Percentiles rank a stretch among this genome's conserved stretches.
Evolutionary conservation across 1,140 invertebrate genomes (phyloP).

Genomic region (Pseudoatta argentina): DNA sequence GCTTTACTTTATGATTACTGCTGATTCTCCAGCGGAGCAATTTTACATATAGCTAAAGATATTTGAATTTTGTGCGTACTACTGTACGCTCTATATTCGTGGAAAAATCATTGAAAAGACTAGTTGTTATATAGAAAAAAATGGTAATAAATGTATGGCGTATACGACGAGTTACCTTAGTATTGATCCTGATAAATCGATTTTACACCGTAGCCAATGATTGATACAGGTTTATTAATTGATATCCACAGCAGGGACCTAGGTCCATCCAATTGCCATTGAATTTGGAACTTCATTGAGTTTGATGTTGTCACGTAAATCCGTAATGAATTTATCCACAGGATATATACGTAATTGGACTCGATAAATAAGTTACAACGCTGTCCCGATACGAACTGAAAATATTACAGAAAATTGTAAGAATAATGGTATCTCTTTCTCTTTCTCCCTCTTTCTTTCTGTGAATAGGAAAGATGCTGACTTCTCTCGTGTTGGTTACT

Average conservation of each 20-base stretch:
- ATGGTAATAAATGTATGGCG: neutral
- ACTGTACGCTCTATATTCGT: no score
- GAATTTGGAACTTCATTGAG: conserved; percentile 39
- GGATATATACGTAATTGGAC: conserved; percentile 42
- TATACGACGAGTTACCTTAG: neutral
- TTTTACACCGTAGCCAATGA: conserved; percentile 31
- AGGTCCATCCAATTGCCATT: neutral
- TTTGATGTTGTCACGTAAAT: conserved; percentile 9
- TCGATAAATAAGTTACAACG: conserved; percentile 35
- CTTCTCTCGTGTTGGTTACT: no score
- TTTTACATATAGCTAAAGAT: neutral
- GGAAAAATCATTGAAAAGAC: neutral
- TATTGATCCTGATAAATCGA: conserved; percentile 38
- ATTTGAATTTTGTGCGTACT: neutral
- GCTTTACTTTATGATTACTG: neutral
- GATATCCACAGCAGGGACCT: neutral
- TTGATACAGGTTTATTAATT: conserved; percentile 37
- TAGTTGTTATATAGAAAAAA: conserved; percentile 13
- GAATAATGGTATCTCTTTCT: neutral
- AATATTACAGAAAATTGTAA: conserved; percentile 21
- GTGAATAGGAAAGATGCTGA: neutral
- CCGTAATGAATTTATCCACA: conserved; percentile 42
- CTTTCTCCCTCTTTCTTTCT: no score
- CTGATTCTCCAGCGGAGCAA: neutral
- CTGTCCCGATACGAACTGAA: neutral